Evolutionary conservation across 2,797 vertebrate genomes (phyloP), one percentile per base, ranked within the genome.

Genomic region (Eutrigla gurnardus): DNA sequence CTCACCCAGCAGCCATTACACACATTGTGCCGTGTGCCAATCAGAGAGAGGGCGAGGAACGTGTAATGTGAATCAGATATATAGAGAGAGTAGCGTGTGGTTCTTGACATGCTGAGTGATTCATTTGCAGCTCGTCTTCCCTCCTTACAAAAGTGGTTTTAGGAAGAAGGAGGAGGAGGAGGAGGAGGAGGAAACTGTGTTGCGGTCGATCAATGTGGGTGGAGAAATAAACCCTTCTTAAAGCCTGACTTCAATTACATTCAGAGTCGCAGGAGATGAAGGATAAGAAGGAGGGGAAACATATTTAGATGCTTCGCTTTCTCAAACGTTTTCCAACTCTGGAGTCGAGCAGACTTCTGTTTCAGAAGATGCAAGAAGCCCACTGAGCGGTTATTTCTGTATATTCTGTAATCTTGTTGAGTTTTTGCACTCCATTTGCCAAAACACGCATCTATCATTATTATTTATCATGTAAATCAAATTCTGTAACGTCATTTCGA

Each of bases 1-100:
- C 70, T 54, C 76, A 25, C n/a, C 15, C 17, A 53, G 6, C 75
- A 60, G 65, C 92, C 90, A 94, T 94, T 91, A 90, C 82, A 63
- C 60, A 86, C 80, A 88, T 86, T 87, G 88, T 88, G 79, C 72
- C 46, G 79, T 62, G 78, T 82, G 87, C 80, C 84, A 90, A 85
- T 91, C 79, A 70, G 35, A 84, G 75, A 62, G 42, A 67, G 66
- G n/a, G 69, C 66, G 78, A 71, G 76, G 79, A 86, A 82, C 74
- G 81, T 80, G 65, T 90, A 78, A 90, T 89, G 83, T 70, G 78
- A 83, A 86, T 85, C 81, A 68, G 75, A 82, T 57, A 18, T 77
- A 77, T 7, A 25, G 6, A 14, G n/a, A 40, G 65, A 12, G 61
- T 5, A n/a, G n/a, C 63, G 14, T 64, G 63, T 36, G 13, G 70